Conservation (phyloP, 2,888 invertebrate genomes). For the Melanostoma scalare region DNA sequence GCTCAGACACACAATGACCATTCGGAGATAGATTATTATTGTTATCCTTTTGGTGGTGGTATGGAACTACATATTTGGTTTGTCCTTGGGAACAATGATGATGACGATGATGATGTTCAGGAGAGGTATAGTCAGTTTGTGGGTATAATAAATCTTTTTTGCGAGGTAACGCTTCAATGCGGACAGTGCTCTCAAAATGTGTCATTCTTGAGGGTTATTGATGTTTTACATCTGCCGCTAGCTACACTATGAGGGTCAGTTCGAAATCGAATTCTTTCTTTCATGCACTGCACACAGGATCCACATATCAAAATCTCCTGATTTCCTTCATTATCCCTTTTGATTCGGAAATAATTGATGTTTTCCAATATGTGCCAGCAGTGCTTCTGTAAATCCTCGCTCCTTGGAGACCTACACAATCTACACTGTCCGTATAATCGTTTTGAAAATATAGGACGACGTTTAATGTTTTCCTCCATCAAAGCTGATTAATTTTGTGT, state of each 20-base stretch:
- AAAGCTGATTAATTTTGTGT: constrained; percentile 64
- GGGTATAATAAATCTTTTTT: constrained; percentile 69
- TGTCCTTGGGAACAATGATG: constrained; percentile 62
- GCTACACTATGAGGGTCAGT: constrained; percentile 46
- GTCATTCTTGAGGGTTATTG: constrained; percentile 72
- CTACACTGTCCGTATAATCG: constrained; percentile 9
- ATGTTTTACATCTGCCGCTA: constrained; percentile 71
- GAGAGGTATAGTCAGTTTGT: constrained; percentile 32
- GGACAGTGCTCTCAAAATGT: constrained; percentile 56
- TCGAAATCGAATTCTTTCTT: constrained; percentile 58
- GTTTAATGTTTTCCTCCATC: constrained; percentile 40
- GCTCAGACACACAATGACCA: constrained; percentile 30
- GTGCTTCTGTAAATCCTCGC: constrained; percentile 15
- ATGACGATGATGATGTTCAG: constrained; percentile 55
- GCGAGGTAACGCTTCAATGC: constrained; percentile 41
- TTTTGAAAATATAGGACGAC: constrained; percentile 11
- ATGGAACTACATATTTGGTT: constrained; percentile 18
- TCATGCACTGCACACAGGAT: constrained; percentile 48
- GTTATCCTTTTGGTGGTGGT: constrained; percentile 55
- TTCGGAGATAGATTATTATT: constrained; percentile 50
- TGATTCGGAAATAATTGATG: constrained; percentile 72
- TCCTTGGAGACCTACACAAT: background rate
- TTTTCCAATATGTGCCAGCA: constrained; percentile 50
- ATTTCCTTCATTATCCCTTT: constrained; percentile 71
- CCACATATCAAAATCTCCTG: constrained; percentile 68